Percentiles rank a stretch among this genome's conserved stretches.
Conservation (phyloP, 2,888 invertebrate species). For the Stenodera caucasica region DNA sequence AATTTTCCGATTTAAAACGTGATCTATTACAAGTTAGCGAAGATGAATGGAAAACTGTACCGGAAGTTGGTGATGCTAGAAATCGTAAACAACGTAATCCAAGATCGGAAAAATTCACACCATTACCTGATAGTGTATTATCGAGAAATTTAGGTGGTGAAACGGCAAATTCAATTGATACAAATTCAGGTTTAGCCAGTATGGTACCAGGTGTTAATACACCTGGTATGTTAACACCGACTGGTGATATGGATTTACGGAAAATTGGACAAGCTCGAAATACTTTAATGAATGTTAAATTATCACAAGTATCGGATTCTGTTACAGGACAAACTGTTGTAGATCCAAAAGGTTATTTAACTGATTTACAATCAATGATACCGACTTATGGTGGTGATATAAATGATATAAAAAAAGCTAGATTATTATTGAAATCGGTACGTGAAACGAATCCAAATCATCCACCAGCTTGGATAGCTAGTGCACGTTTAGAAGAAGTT, state of each 20-base stretch:
- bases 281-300: constrained; percentile 97
- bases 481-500: constrained; percentile 96
- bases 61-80: constrained; percentile 98
- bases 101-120: constrained; percentile 94
- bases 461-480: constrained; percentile 99
- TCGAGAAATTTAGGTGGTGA: constrained; percentile 85
- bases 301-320: constrained; percentile 94
- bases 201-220: constrained; percentile 86
- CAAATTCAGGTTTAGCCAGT: constrained; percentile 81
- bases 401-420: constrained; percentile 96
- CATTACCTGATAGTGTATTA: constrained; percentile 94
- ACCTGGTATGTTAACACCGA: constrained; percentile 84
- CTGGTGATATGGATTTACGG: constrained; percentile 91
- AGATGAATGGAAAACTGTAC: constrained; percentile 96
- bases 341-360: constrained; percentile 99
- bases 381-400: constrained; percentile 98
- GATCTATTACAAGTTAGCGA: constrained; percentile 78
- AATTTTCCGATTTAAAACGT: constrained; percentile 96
- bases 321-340: constrained; percentile 99
- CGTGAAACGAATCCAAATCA: constrained; percentile 98
- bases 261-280: constrained; percentile 99
- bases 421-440: constrained; percentile 92
- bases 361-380: constrained; percentile 98
- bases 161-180: constrained; percentile 76
- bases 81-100: constrained; percentile 96